phyloP scores from a whole-genome alignment of 2,888 invertebrate species.

The Pammene fasciana region DNA sequence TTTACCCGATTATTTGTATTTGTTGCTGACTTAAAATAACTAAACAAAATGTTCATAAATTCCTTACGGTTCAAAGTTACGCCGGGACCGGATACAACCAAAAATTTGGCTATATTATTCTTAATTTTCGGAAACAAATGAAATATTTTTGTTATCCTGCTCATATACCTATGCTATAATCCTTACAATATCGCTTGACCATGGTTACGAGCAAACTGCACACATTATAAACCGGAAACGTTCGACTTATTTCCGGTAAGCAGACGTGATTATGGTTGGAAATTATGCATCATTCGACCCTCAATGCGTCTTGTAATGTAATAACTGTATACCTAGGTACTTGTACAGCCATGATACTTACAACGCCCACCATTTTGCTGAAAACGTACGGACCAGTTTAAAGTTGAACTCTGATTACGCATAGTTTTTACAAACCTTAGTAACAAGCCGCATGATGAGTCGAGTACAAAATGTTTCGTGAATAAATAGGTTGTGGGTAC shows the following conservation, averaged over 20 bases:
- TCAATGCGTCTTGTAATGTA: background rate
- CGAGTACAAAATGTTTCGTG: background rate
- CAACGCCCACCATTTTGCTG: background rate
- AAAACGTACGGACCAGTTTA: background rate
- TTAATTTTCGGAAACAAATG: too few species aligned
- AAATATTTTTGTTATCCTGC: too few species aligned
- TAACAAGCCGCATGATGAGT: background rate
- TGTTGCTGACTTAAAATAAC: too few species aligned
- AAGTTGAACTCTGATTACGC: background rate
- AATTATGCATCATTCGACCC: conserved; percentile 33
- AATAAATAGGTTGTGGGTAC: background rate
- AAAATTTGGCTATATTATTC: too few species aligned
- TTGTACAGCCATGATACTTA: background rate
- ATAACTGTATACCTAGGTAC: conserved; percentile 18
- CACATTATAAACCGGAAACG: conserved; percentile 24
- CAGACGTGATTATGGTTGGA: conserved; percentile 23
- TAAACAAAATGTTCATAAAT: too few species aligned
- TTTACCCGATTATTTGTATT: too few species aligned
- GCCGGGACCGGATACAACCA: too few species aligned
- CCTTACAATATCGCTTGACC: background rate
- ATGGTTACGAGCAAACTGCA: background rate
- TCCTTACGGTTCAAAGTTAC: too few species aligned
- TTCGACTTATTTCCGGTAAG: conserved; percentile 25
- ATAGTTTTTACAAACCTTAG: background rate
- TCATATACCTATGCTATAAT: too few species aligned